Conservation (phyloP, 2,113 vertebrate genomes). For the Ophthalmotilapia sp. region DNA sequence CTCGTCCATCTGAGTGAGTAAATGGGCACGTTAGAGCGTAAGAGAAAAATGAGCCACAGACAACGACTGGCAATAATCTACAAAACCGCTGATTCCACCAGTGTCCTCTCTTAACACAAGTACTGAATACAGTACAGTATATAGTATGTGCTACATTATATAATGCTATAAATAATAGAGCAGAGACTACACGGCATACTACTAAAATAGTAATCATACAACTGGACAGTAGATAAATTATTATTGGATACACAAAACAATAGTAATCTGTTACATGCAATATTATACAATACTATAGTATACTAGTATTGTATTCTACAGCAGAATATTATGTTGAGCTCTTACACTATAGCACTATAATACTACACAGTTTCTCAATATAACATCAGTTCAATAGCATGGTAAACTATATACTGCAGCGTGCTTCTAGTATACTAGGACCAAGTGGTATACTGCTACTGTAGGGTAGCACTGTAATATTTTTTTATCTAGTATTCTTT, state of each 20-base stretch:
- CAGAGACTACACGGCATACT: background rate
- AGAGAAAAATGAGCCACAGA: background rate
- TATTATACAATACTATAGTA: background rate
- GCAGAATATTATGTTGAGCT: background rate
- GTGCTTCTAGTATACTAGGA: background rate
- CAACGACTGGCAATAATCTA: background rate
- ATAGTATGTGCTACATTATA: background rate
- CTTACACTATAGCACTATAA: background rate
- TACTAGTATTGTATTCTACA: background rate
- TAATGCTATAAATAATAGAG: background rate
- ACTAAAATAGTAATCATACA: background rate
- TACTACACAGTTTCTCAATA: background rate
- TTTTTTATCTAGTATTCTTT: background rate
- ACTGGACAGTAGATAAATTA: background rate
- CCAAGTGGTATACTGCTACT: background rate
- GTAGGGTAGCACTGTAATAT: accelerated
- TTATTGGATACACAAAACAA: background rate
- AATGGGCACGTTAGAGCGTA: background rate
- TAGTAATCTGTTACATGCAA: background rate
- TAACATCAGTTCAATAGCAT: background rate
- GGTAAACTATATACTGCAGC: background rate
- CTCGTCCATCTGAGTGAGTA: slow-evolving; percentile 71
- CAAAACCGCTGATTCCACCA: background rate
- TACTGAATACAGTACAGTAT: background rate
- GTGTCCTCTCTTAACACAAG: background rate